These are phyloP conservation scores for Lydus trimaculatus DNA, from an alignment of 2,888 invertebrate species.

Conservation along the genomic window DNA sequence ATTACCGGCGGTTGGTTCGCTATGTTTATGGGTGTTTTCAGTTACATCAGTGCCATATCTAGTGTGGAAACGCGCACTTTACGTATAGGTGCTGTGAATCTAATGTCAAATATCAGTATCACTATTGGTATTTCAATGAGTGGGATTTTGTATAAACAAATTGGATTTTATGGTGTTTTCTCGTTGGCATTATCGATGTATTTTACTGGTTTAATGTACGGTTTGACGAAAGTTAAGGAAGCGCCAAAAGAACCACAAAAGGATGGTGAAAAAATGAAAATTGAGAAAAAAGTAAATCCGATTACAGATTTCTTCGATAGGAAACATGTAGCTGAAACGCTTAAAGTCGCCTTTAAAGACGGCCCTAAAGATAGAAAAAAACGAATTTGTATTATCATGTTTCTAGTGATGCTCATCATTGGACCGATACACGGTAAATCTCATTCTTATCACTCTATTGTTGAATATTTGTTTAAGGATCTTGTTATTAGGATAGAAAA, in stretches of 20 bases:
- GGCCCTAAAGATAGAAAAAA: constrained; percentile 59
- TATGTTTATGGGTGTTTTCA: constrained; percentile 66
- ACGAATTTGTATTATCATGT: constrained; percentile 62
- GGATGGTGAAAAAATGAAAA: constrained; percentile 22
- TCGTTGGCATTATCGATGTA: constrained; percentile 60
- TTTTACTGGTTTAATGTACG: constrained; percentile 61
- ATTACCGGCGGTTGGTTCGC: constrained; percentile 66
- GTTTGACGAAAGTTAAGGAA: constrained; percentile 56
- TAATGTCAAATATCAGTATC: constrained; percentile 63
- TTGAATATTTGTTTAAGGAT: neutral
- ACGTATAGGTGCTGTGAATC: constrained; percentile 66
- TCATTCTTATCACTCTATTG: neutral
- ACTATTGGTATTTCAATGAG: constrained; percentile 63
- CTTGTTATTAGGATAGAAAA: neutral
- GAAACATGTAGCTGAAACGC: constrained; percentile 63
- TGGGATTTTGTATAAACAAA: constrained; percentile 61
- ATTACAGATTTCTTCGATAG: constrained; percentile 58
- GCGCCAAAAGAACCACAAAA: constrained; percentile 23
- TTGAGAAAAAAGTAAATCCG: constrained; percentile 34
- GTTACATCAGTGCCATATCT: constrained; percentile 68
- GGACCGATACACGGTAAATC: constrained; percentile 65
- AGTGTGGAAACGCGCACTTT: constrained; percentile 65
- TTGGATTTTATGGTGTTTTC: constrained; percentile 66
- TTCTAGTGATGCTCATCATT: constrained; percentile 63
- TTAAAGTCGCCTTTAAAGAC: constrained; percentile 62